Evolutionary conservation across 2,113 vertebrate genomes (phyloP).

Genomic region (Piaya cayana): DNA sequence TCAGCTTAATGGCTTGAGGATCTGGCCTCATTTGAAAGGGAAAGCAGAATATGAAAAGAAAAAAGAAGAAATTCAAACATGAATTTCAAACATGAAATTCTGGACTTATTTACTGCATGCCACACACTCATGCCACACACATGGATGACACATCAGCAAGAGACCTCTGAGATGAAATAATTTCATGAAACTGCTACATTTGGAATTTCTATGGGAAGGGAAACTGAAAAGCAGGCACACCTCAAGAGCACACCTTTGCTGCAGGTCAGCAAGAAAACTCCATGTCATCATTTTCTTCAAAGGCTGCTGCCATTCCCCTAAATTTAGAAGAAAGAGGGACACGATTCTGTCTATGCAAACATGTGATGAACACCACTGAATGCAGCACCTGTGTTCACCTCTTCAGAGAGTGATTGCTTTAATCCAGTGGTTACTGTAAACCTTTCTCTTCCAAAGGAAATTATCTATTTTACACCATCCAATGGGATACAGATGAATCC

Average conservation of each 20-base stretch:
- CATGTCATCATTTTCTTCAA: constrained; percentile 37
- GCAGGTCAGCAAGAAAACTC: constrained; percentile 32
- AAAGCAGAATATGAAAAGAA: not conserved
- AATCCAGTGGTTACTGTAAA: not conserved
- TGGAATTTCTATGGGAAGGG: constrained; percentile 2
- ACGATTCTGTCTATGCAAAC: constrained; percentile 5
- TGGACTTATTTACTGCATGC: not conserved
- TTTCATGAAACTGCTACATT: not conserved
- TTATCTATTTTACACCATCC: not conserved
- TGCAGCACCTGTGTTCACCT: not conserved
- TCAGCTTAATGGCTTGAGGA: constrained; percentile 34
- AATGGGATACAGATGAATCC: not conserved
- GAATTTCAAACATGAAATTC: not conserved
- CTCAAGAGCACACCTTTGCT: constrained; percentile 31
- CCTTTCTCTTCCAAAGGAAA: not conserved
- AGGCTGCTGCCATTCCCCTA: constrained; percentile 19
- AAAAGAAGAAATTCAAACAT: not conserved
- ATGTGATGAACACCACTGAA: not conserved
- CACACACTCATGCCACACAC: accelerated
- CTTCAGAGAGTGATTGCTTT: not conserved
- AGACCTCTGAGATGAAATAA: not conserved
- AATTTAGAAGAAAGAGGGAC: constrained; percentile 17
- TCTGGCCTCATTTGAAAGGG: constrained; percentile 46
- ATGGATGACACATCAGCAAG: not conserved
- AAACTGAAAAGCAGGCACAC: constrained; percentile 14